Conservation (phyloP, 2,797 vertebrate species). For the Buceros bicornis region DNA sequence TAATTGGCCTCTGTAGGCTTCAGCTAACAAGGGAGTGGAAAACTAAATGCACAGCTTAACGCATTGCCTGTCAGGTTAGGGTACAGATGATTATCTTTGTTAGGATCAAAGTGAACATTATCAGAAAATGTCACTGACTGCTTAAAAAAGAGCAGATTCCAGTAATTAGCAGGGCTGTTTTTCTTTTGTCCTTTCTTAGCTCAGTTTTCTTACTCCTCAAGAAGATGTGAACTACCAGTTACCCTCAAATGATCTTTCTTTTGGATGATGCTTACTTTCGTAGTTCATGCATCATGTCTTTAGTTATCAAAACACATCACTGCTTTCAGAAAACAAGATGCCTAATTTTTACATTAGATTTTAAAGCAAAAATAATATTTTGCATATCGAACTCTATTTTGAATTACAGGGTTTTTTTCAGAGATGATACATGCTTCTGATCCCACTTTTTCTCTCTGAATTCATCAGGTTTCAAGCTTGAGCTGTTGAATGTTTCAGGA, state of each 20-base stretch:
- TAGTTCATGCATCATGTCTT: neutral
- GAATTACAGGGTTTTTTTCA: neutral
- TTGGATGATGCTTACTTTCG: neutral
- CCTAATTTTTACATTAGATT: neutral
- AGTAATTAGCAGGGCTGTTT: neutral
- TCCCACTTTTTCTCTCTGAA: neutral
- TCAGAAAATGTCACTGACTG: neutral
- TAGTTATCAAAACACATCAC: neutral
- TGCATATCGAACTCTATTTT: neutral
- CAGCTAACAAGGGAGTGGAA: constrained; percentile 8
- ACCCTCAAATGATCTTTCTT: neutral
- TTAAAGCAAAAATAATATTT: neutral
- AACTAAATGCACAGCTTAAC: neutral
- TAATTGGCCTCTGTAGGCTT: constrained; percentile 53
- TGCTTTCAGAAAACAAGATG: neutral
- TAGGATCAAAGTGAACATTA: constrained; percentile 62
- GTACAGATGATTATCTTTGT: constrained; percentile 31
- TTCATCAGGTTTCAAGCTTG: neutral
- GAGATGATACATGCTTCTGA: neutral
- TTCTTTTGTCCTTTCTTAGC: neutral
- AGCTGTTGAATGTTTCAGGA: neutral
- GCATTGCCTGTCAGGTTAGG: constrained; percentile 8
- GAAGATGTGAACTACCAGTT: neutral
- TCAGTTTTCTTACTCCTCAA: neutral
- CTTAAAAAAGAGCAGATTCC: constrained; percentile 9